Evolutionary conservation across 2,888 invertebrate species (phyloP).

Genomic region (Tineola bisselliella): DNA sequence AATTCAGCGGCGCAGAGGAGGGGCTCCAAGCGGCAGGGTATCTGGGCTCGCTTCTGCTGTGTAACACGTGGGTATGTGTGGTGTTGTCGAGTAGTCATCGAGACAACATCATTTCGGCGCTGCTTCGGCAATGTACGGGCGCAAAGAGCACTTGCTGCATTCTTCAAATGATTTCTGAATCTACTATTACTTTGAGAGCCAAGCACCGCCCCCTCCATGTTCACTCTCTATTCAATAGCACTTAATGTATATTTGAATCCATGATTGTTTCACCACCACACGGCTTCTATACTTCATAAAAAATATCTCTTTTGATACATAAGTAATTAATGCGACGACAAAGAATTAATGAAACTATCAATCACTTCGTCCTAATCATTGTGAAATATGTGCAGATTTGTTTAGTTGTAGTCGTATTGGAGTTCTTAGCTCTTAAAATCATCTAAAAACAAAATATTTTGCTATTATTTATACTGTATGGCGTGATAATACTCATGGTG

Average conservation of each 20-base stretch:
- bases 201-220: slow-evolving; percentile 65
- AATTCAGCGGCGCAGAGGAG: slow-evolving; percentile 30
- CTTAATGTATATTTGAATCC: slow-evolving; percentile 43
- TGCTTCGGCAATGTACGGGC: slow-evolving; percentile 59
- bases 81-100: slow-evolving; percentile 39
- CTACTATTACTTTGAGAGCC: slow-evolving; percentile 57
- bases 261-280: slow-evolving; percentile 25
- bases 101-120: slow-evolving; percentile 40
- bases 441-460: not conserved
- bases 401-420: not conserved
- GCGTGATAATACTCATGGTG: not conserved
- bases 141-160: slow-evolving; percentile 57
- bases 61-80: slow-evolving; percentile 55
- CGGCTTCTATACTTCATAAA: not conserved
- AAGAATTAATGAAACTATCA: not conserved
- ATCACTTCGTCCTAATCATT: not conserved
- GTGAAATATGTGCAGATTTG: not conserved
- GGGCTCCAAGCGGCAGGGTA: slow-evolving; percentile 50
- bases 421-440: not conserved
- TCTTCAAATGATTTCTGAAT: slow-evolving; percentile 55
- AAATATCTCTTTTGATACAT: not conserved
- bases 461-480: not conserved
- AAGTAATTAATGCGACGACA: not conserved
- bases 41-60: slow-evolving; percentile 44
- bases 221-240: slow-evolving; percentile 16